These are phyloP conservation scores for Rutilus rutilus DNA, from an alignment of 2,113 vertebrate genomes.

Conservation along the genomic window DNA sequence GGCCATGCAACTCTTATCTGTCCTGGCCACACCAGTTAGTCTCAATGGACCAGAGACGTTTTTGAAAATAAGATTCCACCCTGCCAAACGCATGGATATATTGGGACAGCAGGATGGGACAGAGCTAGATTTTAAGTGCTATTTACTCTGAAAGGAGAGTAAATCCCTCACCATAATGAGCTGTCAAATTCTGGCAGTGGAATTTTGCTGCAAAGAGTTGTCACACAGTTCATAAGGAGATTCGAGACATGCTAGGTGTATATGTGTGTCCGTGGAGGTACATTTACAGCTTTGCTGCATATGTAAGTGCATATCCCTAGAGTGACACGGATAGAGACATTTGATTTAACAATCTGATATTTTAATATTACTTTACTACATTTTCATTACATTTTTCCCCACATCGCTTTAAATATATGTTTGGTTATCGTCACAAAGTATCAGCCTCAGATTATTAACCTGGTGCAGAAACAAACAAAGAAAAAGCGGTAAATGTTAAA, in stretches of 20 bases:
- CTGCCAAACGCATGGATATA: constrained; percentile 70
- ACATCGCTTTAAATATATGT: not conserved
- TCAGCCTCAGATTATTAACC: constrained; percentile 43
- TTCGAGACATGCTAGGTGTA: constrained; percentile 50
- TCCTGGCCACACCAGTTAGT: constrained; percentile 76
- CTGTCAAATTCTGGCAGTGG: constrained; percentile 66
- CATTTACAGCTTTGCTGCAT: constrained; percentile 21
- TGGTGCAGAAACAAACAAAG: constrained; percentile 27
- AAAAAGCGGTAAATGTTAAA: constrained; percentile 1
- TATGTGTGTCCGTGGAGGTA: constrained; percentile 15
- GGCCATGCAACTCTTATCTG: constrained; percentile 79
- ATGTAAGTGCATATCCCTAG: not conserved
- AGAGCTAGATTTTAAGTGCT: constrained; percentile 67
- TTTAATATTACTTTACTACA: not conserved
- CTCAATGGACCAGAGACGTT: constrained; percentile 75
- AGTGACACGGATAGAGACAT: not conserved
- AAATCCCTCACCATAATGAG: constrained; percentile 73
- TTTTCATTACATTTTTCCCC: not conserved
- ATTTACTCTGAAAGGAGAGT: constrained; percentile 65
- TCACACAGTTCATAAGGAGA: constrained; percentile 50
- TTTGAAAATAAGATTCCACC: constrained; percentile 72
- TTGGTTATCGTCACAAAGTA: not conserved
- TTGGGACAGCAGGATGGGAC: constrained; percentile 63
- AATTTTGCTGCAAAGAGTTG: constrained; percentile 52
- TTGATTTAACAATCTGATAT: constrained; percentile 8